These are phyloP conservation scores for Notiomystis cincta DNA, from an alignment of 2,113 vertebrate species.

Conservation along the genomic window DNA sequence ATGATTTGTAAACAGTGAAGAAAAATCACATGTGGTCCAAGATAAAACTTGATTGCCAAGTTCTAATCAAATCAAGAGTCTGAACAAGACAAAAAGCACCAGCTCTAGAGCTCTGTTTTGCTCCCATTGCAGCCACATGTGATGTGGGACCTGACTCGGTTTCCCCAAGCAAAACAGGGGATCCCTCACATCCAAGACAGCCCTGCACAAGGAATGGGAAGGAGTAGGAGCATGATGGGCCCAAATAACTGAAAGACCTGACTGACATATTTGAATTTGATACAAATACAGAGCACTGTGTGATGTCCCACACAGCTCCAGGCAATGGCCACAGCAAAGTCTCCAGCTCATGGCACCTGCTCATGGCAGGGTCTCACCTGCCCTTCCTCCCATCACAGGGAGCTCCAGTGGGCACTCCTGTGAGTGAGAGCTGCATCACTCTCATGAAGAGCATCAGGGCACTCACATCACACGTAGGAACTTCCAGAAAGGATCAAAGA, in stretches of 20 bases:
- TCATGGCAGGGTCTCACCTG: neutral
- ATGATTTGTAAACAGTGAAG: neutral
- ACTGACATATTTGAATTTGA: neutral
- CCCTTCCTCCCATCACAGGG: neutral
- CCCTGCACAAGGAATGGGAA: accelerated
- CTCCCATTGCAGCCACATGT: neutral
- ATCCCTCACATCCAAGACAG: neutral
- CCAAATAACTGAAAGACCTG: neutral
- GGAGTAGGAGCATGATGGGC: accelerated
- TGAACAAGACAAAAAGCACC: neutral
- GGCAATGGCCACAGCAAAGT: neutral
- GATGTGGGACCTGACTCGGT: neutral
- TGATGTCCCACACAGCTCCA: accelerated
- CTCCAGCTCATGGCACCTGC: neutral
- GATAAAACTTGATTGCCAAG: neutral
- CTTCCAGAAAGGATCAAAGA: neutral
- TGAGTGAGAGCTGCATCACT: neutral
- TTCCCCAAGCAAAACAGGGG: neutral
- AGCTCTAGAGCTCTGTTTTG: accelerated
- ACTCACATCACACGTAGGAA: neutral
- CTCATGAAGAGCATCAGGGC: neutral
- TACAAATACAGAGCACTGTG: neutral
- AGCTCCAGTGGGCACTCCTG: accelerated
- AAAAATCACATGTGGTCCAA: neutral
- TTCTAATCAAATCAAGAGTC: neutral